Evolutionary conservation across 2,797 vertebrate species (phyloP), one percentile per base, ranked within the genome.

Genomic region (Enteromius paludinosus): DNA sequence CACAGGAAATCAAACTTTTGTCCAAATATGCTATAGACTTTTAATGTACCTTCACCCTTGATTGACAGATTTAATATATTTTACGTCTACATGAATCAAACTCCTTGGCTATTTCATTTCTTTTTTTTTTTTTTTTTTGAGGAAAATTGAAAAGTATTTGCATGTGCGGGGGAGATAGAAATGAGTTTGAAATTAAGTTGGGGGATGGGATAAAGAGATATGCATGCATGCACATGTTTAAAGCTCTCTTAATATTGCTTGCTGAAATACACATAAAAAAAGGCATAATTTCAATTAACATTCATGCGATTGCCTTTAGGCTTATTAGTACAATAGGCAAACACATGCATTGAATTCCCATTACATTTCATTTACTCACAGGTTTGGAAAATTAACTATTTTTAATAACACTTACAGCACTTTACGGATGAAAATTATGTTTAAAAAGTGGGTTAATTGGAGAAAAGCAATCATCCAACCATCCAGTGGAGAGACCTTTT

Each of bases 311-410:
- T 89, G 80, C 87, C 90, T 85, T 85, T 88, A 86, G 87, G 85
- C 84, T 61, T 91, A 91, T 93, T 91, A 92, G 91, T 92, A 89
- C 86, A 80, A 81, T 76, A 81, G 82, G 83, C 69, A 89, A 91
- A 90, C 87, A 85, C 90, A 91, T 90, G 90, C 89, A 92, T 85
- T 87, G 89, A 87, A 93, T 92, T 93, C 90, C 90, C 89, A 88
- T 89, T 86, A 89, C 88, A 89, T 93, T 92, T 86, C 90, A 93
- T 92, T 90, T 43, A 59, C 72, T 59, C 43, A 65, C 84, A 84
- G 86, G 83, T 90, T 91, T 87, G 78, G 85, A 87, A 92, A 92
- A 92, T 93, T 89, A 71, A 92, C 92, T 92, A 62, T 83, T 66
- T 87, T 85, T 86, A 56, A 69, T 49, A 84, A 65, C 59, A 10